A percentile compares a stretch with the other conserved stretches of the same genome.
phyloP scores from a whole-genome alignment of 2,113 vertebrate species.

The Grallaria varia region DNA sequence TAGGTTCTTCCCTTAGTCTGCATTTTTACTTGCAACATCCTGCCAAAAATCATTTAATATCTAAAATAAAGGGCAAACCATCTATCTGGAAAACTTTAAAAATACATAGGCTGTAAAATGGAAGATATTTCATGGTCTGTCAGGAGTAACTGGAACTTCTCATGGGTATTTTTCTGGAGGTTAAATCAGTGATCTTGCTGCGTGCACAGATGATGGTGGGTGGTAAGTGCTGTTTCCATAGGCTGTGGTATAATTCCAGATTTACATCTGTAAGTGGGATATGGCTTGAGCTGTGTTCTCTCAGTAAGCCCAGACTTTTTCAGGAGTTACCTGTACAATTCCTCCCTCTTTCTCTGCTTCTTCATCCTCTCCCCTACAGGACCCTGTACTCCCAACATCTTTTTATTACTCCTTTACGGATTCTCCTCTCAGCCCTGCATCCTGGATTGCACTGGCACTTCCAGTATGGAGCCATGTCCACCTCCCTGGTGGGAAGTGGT shows the following conservation, averaged over 20 bases:
- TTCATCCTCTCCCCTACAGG: background rate
- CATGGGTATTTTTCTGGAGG: fast-evolving
- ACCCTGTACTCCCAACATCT: background rate
- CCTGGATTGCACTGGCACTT: background rate
- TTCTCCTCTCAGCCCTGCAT: background rate
- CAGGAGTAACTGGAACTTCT: background rate
- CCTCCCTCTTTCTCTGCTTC: background rate
- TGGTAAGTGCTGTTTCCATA: background rate
- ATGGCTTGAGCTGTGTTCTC: background rate
- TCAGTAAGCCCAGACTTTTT: background rate
- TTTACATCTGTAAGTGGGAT: background rate
- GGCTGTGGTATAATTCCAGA: background rate
- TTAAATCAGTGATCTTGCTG: background rate
- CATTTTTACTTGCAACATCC: background rate
- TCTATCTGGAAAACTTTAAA: background rate
- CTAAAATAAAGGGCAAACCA: background rate
- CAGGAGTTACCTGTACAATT: background rate
- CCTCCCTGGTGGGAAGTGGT: background rate
- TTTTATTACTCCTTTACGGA: background rate
- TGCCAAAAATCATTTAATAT: background rate
- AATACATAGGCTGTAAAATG: background rate
- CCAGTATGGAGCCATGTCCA: fast-evolving
- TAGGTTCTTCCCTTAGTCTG: background rate
- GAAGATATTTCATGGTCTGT: background rate
- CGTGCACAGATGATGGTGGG: background rate